These are phyloP conservation scores for Argyrosomus regius DNA, from an alignment of 2,797 vertebrate genomes.

Conservation along the genomic window DNA sequence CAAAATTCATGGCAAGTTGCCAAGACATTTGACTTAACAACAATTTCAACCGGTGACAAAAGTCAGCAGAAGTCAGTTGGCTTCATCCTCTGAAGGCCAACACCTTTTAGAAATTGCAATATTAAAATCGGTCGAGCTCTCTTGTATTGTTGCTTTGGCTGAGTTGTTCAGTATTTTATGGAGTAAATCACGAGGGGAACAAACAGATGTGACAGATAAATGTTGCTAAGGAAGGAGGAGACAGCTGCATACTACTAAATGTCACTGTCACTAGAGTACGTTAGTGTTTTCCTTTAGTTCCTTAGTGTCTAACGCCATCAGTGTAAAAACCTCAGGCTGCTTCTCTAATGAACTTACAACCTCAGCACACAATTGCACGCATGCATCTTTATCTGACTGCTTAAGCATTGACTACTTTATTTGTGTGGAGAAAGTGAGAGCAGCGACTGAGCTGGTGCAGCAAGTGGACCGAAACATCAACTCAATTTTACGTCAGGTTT, in stretches of 20 bases:
- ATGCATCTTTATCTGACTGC: neutral
- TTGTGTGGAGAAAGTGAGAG: neutral
- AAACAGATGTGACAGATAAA: neutral
- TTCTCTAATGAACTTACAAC: neutral
- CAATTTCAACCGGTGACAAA: too few relatives aligned
- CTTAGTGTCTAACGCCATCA: too few relatives aligned
- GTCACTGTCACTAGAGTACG: neutral
- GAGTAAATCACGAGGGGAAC: neutral
- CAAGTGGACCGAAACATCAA: constrained; percentile 18
- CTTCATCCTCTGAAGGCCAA: too few relatives aligned
- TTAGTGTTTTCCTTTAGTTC: neutral
- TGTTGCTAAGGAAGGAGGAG: neutral
- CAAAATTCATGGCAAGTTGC: too few relatives aligned
- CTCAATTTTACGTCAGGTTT: constrained; percentile 11
- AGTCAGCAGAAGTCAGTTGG: too few relatives aligned
- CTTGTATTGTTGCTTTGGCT: too few relatives aligned
- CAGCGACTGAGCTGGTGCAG: neutral
- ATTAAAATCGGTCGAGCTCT: neutral
- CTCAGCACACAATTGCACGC: neutral
- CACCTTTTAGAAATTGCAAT: too few relatives aligned
- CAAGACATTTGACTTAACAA: too few relatives aligned
- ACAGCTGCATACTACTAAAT: too few relatives aligned
- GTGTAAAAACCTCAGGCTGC: too few relatives aligned
- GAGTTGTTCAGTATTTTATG: neutral
- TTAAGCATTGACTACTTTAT: neutral